A percentile compares a stretch with the other conserved stretches of the same genome.
phyloP scores from a whole-genome alignment of 2,888 invertebrate genomes.

The Abrostola tripartita region DNA sequence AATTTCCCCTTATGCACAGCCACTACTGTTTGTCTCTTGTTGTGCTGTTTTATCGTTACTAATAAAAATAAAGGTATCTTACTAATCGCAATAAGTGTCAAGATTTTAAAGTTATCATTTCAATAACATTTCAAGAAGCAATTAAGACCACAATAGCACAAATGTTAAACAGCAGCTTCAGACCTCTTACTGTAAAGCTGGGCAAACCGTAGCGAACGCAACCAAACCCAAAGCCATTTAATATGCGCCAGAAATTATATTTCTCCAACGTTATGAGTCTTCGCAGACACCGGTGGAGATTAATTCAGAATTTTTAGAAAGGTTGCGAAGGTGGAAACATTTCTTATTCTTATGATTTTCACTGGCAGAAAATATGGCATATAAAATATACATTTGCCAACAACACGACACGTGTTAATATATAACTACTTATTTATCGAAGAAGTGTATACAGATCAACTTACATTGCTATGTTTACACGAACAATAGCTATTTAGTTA shows the following conservation, averaged over 20 bases:
- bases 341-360: conserved; percentile 8
- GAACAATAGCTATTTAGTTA: conserved; percentile 7
- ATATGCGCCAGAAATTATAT: conserved; percentile 48
- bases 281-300: conserved; percentile 34
- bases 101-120: background rate
- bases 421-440: background rate
- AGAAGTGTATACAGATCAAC: conserved; percentile 14
- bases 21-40: too few relatives aligned
- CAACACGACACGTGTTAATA: background rate
- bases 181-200: conserved; percentile 1
- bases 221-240: conserved; percentile 27
- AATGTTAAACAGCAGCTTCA: conserved; percentile 5
- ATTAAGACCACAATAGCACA: conserved; percentile 6
- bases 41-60: too few relatives aligned
- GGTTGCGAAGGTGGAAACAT: conserved; percentile 33
- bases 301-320: conserved; percentile 37
- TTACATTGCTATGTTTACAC: background rate
- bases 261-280: conserved; percentile 33
- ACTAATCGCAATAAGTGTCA: background rate
- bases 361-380: conserved; percentile 19
- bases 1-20: too few relatives aligned
- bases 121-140: conserved; percentile 6
- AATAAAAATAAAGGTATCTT: too few relatives aligned
- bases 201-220: conserved; percentile 16
- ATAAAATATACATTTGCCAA: conserved; percentile 21